A percentile compares a stretch with the other conserved stretches of the same genome.
These are phyloP conservation scores for Myiozetetes cayanensis DNA, from an alignment of 2,113 vertebrate genomes.

Conservation along the genomic window DNA sequence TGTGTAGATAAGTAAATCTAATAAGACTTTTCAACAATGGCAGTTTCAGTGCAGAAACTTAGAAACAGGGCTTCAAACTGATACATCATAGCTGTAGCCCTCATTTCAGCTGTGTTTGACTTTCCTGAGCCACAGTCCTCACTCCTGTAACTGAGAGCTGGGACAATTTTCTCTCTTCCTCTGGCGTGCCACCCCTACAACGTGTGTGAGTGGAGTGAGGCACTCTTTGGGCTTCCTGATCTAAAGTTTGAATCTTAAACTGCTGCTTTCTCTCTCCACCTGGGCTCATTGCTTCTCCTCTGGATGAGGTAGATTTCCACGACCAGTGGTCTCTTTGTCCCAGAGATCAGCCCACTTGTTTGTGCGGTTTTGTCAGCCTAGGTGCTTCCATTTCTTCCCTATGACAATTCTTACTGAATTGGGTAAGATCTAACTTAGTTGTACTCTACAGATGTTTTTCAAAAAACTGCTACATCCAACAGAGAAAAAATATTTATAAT, in stretches of 20 bases:
- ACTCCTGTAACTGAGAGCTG: background rate
- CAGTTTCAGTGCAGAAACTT: background rate
- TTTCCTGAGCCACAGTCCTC: background rate
- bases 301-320: background rate
- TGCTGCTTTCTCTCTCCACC: background rate
- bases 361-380: background rate
- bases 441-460: background rate
- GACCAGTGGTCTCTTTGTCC: background rate
- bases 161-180: background rate
- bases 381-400: background rate
- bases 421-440: background rate
- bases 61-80: background rate
- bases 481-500: background rate
- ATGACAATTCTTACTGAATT: background rate
- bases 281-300: background rate
- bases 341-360: background rate
- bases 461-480: background rate
- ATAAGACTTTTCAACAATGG: background rate
- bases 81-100: background rate
- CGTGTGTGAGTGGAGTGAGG: rapidly evolving
- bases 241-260: background rate
- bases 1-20: conserved; percentile 34
- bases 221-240: background rate
- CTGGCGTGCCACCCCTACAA: background rate
- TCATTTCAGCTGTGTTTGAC: background rate